Conservation (phyloP, 2,797 vertebrate species). For the Halcyon badia region DNA sequence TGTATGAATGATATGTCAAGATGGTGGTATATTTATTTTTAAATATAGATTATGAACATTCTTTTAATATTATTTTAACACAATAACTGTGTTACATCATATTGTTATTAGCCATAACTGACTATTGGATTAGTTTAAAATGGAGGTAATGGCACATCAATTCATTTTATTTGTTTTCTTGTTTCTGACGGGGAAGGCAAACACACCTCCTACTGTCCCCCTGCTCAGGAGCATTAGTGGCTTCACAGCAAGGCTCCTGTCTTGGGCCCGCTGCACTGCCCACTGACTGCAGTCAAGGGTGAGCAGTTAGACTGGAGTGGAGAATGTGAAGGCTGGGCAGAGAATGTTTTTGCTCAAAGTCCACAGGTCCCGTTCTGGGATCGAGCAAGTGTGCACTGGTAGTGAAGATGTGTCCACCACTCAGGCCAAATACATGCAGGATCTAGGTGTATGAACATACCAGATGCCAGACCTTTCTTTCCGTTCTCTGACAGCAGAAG, state of each 20-base stretch:
- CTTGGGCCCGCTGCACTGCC: background rate
- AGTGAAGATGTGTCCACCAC: no score
- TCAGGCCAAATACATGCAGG: background rate
- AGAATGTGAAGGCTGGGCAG: background rate
- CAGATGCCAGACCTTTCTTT: background rate
- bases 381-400: accelerated
- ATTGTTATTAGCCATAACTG: background rate
- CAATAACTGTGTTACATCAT: background rate
- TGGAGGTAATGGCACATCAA: background rate
- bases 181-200: background rate
- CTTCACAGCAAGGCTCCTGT: background rate
- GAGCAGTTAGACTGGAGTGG: background rate
- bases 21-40: background rate
- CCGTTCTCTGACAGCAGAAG: background rate
- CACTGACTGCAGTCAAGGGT: accelerated
- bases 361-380: background rate
- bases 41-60: background rate
- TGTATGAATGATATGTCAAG: background rate
- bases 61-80: background rate
- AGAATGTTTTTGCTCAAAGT: background rate
- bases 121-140: background rate
- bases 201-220: background rate
- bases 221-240: accelerated
- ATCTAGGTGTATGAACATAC: accelerated
- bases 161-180: background rate